Evolutionary conservation across 37 sponge, comb jelly and placozoan species (phyloP).

Genomic region (Diacarnus erythraeanus): DNA sequence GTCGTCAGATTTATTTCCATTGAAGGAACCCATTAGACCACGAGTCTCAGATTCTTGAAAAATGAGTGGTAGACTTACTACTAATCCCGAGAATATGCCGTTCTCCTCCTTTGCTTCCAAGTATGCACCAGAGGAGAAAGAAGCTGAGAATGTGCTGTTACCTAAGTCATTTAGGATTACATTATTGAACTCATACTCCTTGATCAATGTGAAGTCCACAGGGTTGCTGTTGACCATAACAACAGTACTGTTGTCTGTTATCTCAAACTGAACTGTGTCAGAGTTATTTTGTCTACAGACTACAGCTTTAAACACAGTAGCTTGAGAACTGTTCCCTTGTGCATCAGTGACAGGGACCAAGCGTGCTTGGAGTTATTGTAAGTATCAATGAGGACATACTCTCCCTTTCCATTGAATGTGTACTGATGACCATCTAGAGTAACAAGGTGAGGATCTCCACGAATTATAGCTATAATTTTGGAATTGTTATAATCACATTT

Average conservation of each 20-base stretch:
- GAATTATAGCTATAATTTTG: conserved; percentile 4
- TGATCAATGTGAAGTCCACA: conserved; percentile 15
- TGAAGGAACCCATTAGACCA: conserved; percentile 59
- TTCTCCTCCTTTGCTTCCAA: conserved; percentile 34
- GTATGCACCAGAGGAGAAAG: conserved; percentile 21
- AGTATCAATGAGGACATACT: conserved; percentile 40
- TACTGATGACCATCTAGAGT: conserved; percentile 66
- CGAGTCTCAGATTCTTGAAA: conserved; percentile 1
- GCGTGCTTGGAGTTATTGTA: conserved; percentile 44
- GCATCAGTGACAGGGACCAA: conserved; percentile 34
- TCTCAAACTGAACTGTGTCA: conserved; percentile 59
- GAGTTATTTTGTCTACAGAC: conserved; percentile 37
- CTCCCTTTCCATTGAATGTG: conserved; percentile 74
- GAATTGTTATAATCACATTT: too few relatives aligned
- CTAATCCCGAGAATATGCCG: conserved; percentile 17
- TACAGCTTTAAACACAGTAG: conserved; percentile 63
- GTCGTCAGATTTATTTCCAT: conserved; percentile 57
- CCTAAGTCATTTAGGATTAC: conserved; percentile 23
- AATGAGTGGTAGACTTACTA: conserved; percentile 19
- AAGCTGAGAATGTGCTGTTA: conserved; percentile 14
- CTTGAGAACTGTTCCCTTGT: background rate
- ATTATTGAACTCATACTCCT: conserved; percentile 33
- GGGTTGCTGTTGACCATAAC: conserved; percentile 26
- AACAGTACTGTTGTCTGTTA: background rate
- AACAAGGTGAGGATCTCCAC: conserved; percentile 63